Base-by-base conservation (phyloP, 2,113 vertebrate genomes). In the Clarias magur region DNA sequence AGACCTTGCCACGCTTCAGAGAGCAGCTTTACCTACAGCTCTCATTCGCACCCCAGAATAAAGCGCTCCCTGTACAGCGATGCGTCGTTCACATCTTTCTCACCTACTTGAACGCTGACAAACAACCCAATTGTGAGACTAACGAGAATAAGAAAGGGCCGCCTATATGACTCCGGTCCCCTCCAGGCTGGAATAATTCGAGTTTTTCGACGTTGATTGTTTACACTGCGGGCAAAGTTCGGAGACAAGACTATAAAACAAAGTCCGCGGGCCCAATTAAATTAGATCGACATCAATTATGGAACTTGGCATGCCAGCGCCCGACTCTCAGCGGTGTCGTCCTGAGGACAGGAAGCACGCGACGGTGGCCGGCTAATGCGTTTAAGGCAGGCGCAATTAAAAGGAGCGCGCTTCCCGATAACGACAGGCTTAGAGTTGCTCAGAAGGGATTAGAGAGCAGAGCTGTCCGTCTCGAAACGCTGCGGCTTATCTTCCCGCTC, bases 331-430 rank as follows among this genome's bases (percentile, higher is more conserved):
- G 88, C 88, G 38, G 89, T 89, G 88, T 90, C 91, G 89, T 85
- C 80, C 86, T 79, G 89, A 91, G 93, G 92, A 90, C 83, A 89
- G 86, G 88, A 87, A 88, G 89, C 89, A 83, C 62, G 75, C 92
- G 91, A 91, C 88, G 91, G 90, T 91, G 65, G 90, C 76, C 67
- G 91, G 91, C 94, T 95, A 95, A 95, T 95, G 95, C 94, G 89
- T 95, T 94, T 94, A 95, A 94, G 91, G 93, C 91, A 94, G 91
- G 92, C 92, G 91, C 93, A 94, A 95, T 95, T 94, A 94, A 93
- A 95, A 94, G 80, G 91, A 92, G 93, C 42, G 65, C 8, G 76
- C 80, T 16, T 73, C 62, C 82, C n/a, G 94, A 95, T 94, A 95
- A 95, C 88, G 89, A 80, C 90, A 91, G 93, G 93, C 93, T 95